Conservation (phyloP, 2,797 vertebrate genomes). For the Lindbergichthys nudifrons region DNA sequence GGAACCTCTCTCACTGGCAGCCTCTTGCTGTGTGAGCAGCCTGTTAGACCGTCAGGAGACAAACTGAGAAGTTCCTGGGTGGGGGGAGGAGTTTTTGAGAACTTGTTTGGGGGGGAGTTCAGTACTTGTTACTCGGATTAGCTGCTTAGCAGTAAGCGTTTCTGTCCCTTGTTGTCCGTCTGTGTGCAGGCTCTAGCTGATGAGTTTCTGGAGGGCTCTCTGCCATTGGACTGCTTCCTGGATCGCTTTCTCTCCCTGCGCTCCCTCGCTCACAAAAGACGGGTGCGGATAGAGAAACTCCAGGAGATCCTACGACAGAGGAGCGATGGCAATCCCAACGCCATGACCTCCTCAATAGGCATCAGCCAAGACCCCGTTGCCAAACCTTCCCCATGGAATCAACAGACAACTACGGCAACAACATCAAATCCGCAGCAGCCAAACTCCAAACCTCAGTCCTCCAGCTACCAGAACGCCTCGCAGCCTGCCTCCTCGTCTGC, state of each 20-base stretch:
- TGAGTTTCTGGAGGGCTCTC: slow-evolving; percentile 90
- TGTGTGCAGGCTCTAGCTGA: slow-evolving; percentile 88
- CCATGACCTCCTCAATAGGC: slow-evolving; percentile 68
- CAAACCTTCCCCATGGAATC: slow-evolving; percentile 75
- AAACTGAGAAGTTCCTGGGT: not conserved
- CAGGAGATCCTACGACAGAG: slow-evolving; percentile 89
- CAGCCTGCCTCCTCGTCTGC: slow-evolving; percentile 55
- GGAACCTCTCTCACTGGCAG: no score
- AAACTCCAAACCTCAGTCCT: slow-evolving; percentile 59
- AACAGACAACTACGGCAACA: slow-evolving; percentile 60
- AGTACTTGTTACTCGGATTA: not conserved
- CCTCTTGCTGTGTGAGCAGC: no score
- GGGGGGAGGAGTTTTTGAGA: not conserved
- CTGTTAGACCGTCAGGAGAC: not conserved
- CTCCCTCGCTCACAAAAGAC: slow-evolving; percentile 88
- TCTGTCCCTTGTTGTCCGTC: not conserved
- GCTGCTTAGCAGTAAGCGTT: not conserved
- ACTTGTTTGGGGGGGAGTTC: not conserved
- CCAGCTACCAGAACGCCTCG: slow-evolving; percentile 62
- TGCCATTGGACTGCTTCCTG: slow-evolving; percentile 89
- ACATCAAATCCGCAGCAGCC: slow-evolving; percentile 66
- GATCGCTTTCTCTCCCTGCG: slow-evolving; percentile 89
- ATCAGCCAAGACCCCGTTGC: slow-evolving; percentile 58
- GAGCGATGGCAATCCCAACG: slow-evolving; percentile 54
- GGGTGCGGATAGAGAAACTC: slow-evolving; percentile 92